phyloP scores from a whole-genome alignment of 1,140 invertebrate genomes.

The Caenorhabditis inopinata region DNA sequence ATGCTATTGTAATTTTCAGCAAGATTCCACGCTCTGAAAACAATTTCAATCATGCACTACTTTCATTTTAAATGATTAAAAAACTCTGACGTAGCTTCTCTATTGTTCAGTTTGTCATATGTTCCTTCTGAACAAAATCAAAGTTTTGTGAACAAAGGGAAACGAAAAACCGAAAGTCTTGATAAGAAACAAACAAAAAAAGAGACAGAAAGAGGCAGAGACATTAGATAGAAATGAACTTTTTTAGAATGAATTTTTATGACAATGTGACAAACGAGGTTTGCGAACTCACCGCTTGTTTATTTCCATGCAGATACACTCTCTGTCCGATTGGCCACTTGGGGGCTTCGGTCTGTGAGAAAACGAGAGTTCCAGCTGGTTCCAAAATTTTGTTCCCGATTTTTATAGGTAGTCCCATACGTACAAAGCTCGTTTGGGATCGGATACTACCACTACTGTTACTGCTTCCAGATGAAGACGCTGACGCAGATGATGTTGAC shows the following conservation, averaged over 20 bases:
- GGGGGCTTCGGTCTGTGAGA: not conserved
- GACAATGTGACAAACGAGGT: too few species aligned
- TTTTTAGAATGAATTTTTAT: too few species aligned
- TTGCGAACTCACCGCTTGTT: not conserved
- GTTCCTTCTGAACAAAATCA: too few species aligned
- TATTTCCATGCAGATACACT: not conserved
- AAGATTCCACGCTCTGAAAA: too few species aligned
- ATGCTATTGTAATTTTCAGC: too few species aligned
- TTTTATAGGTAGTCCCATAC: not conserved
- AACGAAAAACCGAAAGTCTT: not conserved
- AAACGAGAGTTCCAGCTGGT: not conserved
- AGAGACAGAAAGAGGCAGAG: too few species aligned
- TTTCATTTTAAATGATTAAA: not conserved
- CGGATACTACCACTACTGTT: not conserved
- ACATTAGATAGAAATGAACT: too few species aligned
- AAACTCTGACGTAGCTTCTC: too few species aligned
- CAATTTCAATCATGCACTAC: too few species aligned
- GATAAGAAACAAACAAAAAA: not conserved
- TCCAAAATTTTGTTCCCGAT: not conserved
- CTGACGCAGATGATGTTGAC: not conserved
- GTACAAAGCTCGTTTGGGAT: not conserved
- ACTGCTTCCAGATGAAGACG: too few species aligned
- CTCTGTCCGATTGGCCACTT: not conserved
- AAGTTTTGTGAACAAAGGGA: too few species aligned
- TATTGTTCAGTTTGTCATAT: too few species aligned